phyloP scores from a whole-genome alignment of 1,140 invertebrate species.

The Semibalanus balanoides region DNA sequence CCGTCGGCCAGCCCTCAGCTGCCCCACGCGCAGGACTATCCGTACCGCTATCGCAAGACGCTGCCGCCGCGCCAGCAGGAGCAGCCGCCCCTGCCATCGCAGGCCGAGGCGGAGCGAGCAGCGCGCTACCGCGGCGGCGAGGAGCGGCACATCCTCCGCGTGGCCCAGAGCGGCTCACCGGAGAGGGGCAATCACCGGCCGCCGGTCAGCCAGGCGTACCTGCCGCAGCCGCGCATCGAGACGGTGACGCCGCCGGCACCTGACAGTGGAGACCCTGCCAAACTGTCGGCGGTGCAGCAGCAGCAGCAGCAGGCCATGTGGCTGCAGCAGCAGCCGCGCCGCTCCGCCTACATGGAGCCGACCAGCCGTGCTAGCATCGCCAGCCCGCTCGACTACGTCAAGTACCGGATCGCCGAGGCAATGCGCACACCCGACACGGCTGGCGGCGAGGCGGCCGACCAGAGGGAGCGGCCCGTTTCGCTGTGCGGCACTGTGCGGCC shows the following conservation, averaged over 20 bases:
- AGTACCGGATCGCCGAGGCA: conserved; percentile 3
- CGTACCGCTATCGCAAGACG: conserved; percentile 1
- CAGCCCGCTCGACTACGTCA: conserved; percentile 3
- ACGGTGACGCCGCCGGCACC: not conserved
- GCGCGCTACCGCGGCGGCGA: not conserved
- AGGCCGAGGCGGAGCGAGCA: not conserved
- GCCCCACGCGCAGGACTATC: not conserved
- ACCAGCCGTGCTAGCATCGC: not conserved
- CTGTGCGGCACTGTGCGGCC: not conserved
- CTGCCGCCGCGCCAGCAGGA: not conserved
- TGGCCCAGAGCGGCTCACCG: not conserved
- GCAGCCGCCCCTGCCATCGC: no score
- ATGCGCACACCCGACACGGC: not conserved
- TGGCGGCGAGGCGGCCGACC: not conserved
- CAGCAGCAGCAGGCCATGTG: not conserved
- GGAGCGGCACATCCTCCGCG: conserved; percentile 3
- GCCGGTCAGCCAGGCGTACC: not conserved
- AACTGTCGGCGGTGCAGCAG: not conserved
- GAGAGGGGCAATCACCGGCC: not conserved
- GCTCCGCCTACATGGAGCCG: not conserved
- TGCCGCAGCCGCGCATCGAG: not conserved
- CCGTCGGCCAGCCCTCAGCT: not conserved
- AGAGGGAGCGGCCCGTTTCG: not conserved
- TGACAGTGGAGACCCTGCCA: not conserved
- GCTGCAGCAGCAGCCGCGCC: not conserved